Evolutionary conservation across 2,113 vertebrate genomes (phyloP).

Genomic region (Oreochromis spilurus): DNA sequence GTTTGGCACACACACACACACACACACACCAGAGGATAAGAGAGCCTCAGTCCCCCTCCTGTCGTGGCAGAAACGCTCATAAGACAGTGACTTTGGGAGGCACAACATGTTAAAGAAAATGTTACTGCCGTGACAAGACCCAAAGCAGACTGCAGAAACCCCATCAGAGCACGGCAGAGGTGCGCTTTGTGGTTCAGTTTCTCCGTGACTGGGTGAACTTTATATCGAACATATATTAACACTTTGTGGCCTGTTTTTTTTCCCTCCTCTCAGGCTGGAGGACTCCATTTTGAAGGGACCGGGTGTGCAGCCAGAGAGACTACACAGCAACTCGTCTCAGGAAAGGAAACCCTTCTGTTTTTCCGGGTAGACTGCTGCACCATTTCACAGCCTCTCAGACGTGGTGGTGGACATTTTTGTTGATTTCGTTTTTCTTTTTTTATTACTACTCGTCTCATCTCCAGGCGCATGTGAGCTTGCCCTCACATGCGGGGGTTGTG

Average conservation of each 20-base stretch:
- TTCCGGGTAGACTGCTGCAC: constrained; percentile 38
- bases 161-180: background rate
- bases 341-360: constrained; percentile 25
- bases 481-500: background rate
- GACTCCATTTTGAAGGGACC: constrained; percentile 80
- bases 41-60: constrained; percentile 21
- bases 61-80: constrained; percentile 34
- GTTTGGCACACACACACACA: background rate
- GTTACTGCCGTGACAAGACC: constrained; percentile 8
- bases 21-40: background rate
- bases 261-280: constrained; percentile 42
- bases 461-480: background rate
- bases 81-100: constrained; percentile 36
- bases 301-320: constrained; percentile 43
- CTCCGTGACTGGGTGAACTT: constrained; percentile 50
- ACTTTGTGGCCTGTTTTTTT: constrained; percentile 75
- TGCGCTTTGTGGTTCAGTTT: background rate
- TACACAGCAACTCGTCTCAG: constrained; percentile 36
- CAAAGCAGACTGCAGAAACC: background rate
- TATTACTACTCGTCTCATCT: background rate
- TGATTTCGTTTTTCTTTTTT: background rate
- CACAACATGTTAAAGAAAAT: background rate
- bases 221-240: constrained; percentile 64
- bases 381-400: background rate
- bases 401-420: constrained; percentile 6